Evolutionary conservation across 2,797 vertebrate genomes (phyloP).

Genomic region (Trematomus bernacchii): DNA sequence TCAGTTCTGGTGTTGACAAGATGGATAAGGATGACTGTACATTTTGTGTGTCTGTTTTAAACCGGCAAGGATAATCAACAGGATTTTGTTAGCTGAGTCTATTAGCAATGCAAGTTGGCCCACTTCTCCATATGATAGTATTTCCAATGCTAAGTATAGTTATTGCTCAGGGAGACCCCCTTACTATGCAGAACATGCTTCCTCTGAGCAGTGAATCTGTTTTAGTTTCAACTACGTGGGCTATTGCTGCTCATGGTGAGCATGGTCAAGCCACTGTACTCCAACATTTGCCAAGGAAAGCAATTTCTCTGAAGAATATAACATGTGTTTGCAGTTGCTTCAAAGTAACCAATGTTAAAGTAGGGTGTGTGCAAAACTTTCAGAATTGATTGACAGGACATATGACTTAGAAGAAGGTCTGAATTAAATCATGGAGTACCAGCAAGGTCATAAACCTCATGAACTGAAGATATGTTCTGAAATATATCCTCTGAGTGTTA

Average conservation of each 20-base stretch:
- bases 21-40: slow-evolving; percentile 2
- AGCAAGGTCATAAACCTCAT: neutral
- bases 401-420: neutral
- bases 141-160: neutral
- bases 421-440: neutral
- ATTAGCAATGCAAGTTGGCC: neutral
- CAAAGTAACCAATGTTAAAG: neutral
- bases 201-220: neutral
- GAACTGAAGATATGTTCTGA: neutral
- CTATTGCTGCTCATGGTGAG: neutral
- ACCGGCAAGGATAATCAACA: neutral
- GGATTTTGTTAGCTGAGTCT: neutral
- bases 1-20: neutral
- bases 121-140: neutral
- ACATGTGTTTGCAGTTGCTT: neutral
- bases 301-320: neutral
- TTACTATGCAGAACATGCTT: neutral
- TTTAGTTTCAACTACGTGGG: neutral
- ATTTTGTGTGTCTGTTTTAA: slow-evolving; percentile 7
- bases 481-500: neutral
- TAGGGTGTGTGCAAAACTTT: neutral
- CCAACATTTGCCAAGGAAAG: neutral
- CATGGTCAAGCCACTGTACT: neutral
- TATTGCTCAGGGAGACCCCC: neutral
- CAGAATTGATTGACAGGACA: too few relatives aligned